phyloP scores from a whole-genome alignment of 2,113 vertebrate genomes.

The Andinoacara biseriatus region DNA sequence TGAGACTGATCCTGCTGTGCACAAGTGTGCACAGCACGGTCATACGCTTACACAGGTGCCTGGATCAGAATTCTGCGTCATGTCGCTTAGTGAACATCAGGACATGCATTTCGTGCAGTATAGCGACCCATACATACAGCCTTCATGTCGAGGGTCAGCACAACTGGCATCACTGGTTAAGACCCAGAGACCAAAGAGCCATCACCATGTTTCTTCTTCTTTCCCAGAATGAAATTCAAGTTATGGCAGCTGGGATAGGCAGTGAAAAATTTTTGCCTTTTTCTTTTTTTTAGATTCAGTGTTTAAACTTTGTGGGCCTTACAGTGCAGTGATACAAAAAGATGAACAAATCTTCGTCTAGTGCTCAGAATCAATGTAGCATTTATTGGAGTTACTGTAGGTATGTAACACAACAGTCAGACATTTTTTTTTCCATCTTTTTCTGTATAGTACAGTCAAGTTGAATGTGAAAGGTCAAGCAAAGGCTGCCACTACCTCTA shows the following conservation, averaged over 20 bases:
- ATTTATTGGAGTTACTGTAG: neutral
- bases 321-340: neutral
- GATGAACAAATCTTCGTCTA: constrained; percentile 4
- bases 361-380: neutral
- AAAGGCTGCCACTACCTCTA: constrained; percentile 62
- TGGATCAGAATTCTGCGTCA: neutral
- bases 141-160: neutral
- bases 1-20: neutral
- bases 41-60: neutral
- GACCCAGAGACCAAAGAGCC: neutral
- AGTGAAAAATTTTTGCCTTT: neutral
- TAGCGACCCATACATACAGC: neutral
- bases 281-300: too few relatives aligned
- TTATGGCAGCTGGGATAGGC: neutral
- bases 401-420: neutral
- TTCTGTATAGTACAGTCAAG: neutral
- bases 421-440: constrained; percentile 15
- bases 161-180: neutral
- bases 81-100: neutral
- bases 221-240: neutral
- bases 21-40: neutral
- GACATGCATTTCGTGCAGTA: neutral
- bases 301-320: constrained; percentile 3
- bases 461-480: constrained; percentile 67
- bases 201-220: neutral